Conservation (phyloP, 2,797 vertebrate genomes). For the Lepilemur ruficaudatus region DNA sequence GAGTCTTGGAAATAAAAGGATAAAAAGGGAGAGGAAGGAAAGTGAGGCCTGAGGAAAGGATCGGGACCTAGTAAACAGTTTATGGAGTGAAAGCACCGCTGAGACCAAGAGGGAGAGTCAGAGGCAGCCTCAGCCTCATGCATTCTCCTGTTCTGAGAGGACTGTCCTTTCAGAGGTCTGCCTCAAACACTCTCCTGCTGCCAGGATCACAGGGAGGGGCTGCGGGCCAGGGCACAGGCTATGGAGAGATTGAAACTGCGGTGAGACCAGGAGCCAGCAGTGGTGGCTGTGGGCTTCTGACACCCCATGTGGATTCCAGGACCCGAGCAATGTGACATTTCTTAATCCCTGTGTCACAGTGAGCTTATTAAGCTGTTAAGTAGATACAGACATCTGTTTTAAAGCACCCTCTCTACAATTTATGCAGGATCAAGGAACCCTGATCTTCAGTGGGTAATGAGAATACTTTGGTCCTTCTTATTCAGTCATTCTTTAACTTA, state of each 20-base stretch:
- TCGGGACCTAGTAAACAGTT: background rate
- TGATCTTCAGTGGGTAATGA: background rate
- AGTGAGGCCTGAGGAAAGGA: background rate
- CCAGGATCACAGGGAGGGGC: background rate
- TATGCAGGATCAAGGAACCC: background rate
- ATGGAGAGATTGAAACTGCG: background rate
- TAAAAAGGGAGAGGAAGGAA: background rate
- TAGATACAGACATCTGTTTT: background rate
- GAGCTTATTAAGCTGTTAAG: background rate
- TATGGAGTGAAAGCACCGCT: background rate
- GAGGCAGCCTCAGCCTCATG: background rate
- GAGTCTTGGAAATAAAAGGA: no score
- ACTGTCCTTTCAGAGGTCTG: background rate
- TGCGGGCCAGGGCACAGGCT: background rate
- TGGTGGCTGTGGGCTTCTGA: background rate
- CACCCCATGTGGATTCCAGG: background rate
- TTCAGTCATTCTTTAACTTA: conserved; percentile 22
- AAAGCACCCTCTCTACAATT: background rate
- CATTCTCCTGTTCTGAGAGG: background rate
- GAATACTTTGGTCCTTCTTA: background rate
- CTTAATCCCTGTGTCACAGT: background rate
- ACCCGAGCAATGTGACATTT: background rate
- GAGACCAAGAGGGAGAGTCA: background rate
- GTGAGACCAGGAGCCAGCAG: background rate
- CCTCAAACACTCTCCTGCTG: background rate